Evolutionary conservation across 2,797 vertebrate genomes (phyloP), one percentile per base, ranked within the genome.

Genomic region (Phataginus tetradactyla): DNA sequence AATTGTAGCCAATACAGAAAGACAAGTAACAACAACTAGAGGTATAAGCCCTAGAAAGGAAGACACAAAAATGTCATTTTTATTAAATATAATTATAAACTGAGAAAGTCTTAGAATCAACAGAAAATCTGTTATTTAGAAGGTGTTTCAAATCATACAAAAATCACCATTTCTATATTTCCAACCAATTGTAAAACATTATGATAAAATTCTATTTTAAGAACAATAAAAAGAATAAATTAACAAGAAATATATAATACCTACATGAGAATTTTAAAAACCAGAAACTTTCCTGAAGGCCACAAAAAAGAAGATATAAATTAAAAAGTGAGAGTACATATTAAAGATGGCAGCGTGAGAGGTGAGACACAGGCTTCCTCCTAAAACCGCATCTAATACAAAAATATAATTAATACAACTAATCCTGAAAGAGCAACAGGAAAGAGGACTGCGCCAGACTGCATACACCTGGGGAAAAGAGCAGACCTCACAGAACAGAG

Each of bases 51-150:
- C 72, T 74, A 53, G 29, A 94, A 72, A 66, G 39, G 34, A 32
- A 85, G 25, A 45, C 3, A 63, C 5, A 80, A 55, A 85, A 69
- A 85, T 95, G 14, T 25, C 20, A 42, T 91, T 68, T 59, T 90
- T 93, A 93, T 71, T 79, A 32, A 32, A 8, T 45, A 29, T 59
- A 55, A 68, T 95, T 79, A 45, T 86, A n/a, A 95, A 55, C 14
- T 9, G 39, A 85, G 23, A 72, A 85, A 74, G 59, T 88, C 66
- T 90, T 80, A 2, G 25, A 91, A 94, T 89, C 34, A 81, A 69
- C 51, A 90, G 59, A 87, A 87, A 84, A 63, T 71, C 32, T 74
- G 2, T 85, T 74, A 63, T 81, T 94, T 96, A 88, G 59, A 75
- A 93, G 34, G 8, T 87, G 18, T 17, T 94, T 45, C 29, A 85